Evolutionary conservation across 53 echinoderm and acorn worm genomes (phyloP).

Genomic region (Apostichopus leukothele): DNA sequence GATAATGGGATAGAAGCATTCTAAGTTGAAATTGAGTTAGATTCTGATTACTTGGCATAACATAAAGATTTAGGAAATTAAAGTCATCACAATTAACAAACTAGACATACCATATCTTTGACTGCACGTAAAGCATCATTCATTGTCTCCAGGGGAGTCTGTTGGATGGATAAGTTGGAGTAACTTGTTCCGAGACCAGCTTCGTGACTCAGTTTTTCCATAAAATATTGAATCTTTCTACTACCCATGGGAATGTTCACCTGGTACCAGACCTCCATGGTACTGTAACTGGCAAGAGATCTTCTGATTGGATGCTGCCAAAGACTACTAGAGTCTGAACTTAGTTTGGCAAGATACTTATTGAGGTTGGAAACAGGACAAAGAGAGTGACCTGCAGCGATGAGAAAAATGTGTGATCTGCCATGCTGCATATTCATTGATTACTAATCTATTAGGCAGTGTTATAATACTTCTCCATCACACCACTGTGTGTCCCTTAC

Average conservation of each 20-base stretch:
- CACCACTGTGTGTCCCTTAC: too few relatives aligned
- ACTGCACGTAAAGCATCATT: conserved; percentile 14
- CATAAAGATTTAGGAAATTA: too few relatives aligned
- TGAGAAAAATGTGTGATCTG: background rate
- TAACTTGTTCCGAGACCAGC: background rate
- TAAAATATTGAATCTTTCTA: conserved; percentile 34
- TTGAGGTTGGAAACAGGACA: conserved; percentile 32
- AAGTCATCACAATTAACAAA: too few relatives aligned
- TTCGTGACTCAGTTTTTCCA: conserved; percentile 29
- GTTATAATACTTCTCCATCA: too few relatives aligned
- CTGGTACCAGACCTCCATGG: conserved; percentile 38
- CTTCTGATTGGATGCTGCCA: conserved; percentile 46
- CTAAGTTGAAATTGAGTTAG: too few relatives aligned
- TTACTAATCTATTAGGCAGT: too few relatives aligned
- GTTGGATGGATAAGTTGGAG: conserved; percentile 1
- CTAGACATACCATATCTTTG: conserved; percentile 5
- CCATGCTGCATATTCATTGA: conserved; percentile 3
- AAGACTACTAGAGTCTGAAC: background rate
- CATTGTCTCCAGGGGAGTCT: conserved; percentile 16
- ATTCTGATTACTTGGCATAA: too few relatives aligned
- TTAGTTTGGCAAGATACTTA: conserved; percentile 37
- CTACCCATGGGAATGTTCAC: conserved; percentile 34
- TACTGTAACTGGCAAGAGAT: background rate
- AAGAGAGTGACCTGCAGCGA: conserved; percentile 23
- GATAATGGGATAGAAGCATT: too few relatives aligned